phyloP scores from a whole-genome alignment of 2,797 vertebrate species.

The Nyctibius grandis region DNA sequence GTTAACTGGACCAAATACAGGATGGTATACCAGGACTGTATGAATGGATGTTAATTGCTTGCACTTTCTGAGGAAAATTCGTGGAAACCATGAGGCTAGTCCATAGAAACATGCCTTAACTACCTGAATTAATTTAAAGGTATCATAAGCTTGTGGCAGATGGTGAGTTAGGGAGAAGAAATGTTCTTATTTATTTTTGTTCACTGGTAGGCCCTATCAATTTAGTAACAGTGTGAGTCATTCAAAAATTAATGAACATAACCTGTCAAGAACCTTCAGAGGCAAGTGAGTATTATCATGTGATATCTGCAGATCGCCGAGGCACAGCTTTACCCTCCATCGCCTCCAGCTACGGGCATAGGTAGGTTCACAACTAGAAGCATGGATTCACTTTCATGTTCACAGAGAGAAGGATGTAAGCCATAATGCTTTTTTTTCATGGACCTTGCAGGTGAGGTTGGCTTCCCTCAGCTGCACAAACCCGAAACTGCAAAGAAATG shows the following conservation, averaged over 20 bases:
- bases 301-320: not conserved
- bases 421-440: not conserved
- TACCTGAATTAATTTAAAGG: conserved; percentile 36
- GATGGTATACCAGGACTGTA: not conserved
- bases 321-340: not conserved
- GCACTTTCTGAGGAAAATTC: not conserved
- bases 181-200: conserved; percentile 57
- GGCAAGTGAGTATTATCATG: not conserved
- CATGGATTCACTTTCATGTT: not conserved
- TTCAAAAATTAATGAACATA: conserved; percentile 25
- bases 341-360: not conserved
- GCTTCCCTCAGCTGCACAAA: not conserved
- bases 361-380: not conserved
- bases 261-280: conserved; percentile 32
- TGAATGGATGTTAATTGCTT: not conserved
- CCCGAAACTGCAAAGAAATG: not conserved
- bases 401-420: not conserved
- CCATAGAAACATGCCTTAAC: not conserved
- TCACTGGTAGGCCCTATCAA: conserved; percentile 43
- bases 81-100: not conserved
- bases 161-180: conserved; percentile 41
- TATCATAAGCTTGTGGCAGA: conserved; percentile 45
- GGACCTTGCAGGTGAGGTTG: not conserved
- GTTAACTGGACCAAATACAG: not conserved
- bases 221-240: conserved; percentile 52